A percentile compares a stretch with the other conserved stretches of the same genome.
Evolutionary conservation across 2,797 vertebrate genomes (phyloP).

Genomic region (Amblyopsis hoosieri): DNA sequence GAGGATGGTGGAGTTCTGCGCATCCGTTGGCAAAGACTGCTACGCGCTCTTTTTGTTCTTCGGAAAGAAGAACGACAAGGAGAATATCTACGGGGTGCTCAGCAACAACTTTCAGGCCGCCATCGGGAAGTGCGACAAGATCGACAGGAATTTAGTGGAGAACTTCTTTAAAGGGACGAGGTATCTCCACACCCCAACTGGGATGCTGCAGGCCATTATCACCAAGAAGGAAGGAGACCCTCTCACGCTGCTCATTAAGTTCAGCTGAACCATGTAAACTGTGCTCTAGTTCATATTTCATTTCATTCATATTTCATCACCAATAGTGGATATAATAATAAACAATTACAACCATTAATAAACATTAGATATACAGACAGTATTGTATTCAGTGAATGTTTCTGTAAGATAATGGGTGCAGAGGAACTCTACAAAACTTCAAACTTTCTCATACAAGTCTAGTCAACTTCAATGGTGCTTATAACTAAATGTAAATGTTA

Average conservation of each 20-base stretch:
- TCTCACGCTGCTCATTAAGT: conserved; percentile 77
- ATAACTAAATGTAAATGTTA: too few relatives aligned
- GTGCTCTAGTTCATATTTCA: neutral
- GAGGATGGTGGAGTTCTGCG: conserved; percentile 76
- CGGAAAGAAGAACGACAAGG: conserved; percentile 62
- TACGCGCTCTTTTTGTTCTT: conserved; percentile 80
- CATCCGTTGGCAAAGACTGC: conserved; percentile 76
- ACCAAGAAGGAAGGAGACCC: conserved; percentile 52
- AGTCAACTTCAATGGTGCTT: too few relatives aligned
- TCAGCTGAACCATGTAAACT: conserved; percentile 58
- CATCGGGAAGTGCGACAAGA: conserved; percentile 62
- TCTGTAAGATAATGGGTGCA: too few relatives aligned
- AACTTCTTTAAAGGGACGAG: conserved; percentile 75
- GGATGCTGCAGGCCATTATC: conserved; percentile 73
- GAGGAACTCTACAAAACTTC: too few relatives aligned
- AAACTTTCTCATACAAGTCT: too few relatives aligned
- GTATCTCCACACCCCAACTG: conserved; percentile 65
- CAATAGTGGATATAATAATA: neutral
- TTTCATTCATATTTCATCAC: neutral
- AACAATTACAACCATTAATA: neutral
- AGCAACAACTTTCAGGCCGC: conserved; percentile 77
- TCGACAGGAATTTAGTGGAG: conserved; percentile 68
- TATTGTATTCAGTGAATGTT: neutral
- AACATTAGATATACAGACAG: too few relatives aligned
- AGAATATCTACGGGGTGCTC: conserved; percentile 74